Evolutionary conservation across 53 echinoderm and acorn worm genomes (phyloP).

Genomic region (Stichopus horrens): DNA sequence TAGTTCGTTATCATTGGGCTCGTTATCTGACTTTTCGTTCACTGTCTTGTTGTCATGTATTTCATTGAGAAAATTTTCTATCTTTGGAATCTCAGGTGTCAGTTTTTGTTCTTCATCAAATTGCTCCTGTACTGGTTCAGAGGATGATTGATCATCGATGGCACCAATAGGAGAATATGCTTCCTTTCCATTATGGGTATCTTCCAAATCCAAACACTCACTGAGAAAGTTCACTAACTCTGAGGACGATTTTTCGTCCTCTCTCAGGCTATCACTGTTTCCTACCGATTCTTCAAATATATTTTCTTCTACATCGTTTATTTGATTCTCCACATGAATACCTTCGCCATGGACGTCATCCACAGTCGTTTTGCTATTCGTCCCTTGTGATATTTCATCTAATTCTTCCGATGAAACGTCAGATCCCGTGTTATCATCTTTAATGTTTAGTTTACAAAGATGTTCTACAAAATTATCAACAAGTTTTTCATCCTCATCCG

Average conservation of each 20-base stretch:
- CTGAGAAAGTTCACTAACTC: background rate
- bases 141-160: background rate
- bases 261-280: background rate
- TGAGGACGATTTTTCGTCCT: background rate
- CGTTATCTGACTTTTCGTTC: background rate
- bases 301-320: slow-evolving; percentile 11
- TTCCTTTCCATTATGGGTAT: background rate
- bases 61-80: slow-evolving; percentile 15
- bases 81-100: background rate
- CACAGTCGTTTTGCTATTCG: background rate
- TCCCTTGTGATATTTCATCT: background rate
- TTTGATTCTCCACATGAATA: slow-evolving; percentile 3
- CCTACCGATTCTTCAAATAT: background rate
- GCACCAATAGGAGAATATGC: background rate
- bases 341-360: background rate
- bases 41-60: background rate
- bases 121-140: background rate
- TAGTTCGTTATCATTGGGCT: background rate
- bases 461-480: background rate
- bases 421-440: background rate
- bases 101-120: background rate
- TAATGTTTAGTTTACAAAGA: background rate
- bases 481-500: background rate
- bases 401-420: background rate
- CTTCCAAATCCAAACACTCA: background rate